Evolutionary conservation across 1,140 invertebrate genomes (phyloP).

Genomic region (Acyrthosiphon pisum): DNA sequence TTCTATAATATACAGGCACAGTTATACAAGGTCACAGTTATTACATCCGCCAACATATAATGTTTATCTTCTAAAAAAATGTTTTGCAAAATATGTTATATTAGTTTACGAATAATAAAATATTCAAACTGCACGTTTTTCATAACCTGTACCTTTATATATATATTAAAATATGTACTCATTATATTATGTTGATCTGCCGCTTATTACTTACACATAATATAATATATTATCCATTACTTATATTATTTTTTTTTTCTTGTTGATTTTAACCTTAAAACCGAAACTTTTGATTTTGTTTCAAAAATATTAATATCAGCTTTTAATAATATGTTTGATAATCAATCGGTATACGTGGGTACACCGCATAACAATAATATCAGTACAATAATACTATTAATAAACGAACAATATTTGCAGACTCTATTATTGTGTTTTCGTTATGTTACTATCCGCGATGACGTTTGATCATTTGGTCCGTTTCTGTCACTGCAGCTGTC

Average conservation of each 20-base stretch:
- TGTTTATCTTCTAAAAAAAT: background rate
- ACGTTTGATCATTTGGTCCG: background rate
- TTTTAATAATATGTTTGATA: too few species aligned
- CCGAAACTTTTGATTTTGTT: background rate
- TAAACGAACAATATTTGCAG: background rate
- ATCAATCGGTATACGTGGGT: too few species aligned
- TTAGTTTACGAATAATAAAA: background rate
- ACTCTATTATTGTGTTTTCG: background rate
- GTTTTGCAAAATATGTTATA: background rate
- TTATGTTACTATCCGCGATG: background rate
- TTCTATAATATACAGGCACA: background rate
- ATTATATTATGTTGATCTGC: background rate
- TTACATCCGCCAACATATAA: background rate
- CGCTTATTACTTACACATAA: too few species aligned
- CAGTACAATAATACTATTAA: background rate
- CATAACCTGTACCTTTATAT: background rate
- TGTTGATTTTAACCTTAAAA: background rate
- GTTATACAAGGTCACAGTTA: constrained; percentile 22
- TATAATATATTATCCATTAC: background rate
- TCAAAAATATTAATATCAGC: background rate
- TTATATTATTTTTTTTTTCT: background rate
- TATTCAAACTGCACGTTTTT: background rate
- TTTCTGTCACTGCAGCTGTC: background rate
- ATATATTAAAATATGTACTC: background rate
- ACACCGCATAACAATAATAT: too few species aligned